Base-by-base conservation (phyloP, 2,797 vertebrate species). In the Hephaestus fuliginosus region DNA sequence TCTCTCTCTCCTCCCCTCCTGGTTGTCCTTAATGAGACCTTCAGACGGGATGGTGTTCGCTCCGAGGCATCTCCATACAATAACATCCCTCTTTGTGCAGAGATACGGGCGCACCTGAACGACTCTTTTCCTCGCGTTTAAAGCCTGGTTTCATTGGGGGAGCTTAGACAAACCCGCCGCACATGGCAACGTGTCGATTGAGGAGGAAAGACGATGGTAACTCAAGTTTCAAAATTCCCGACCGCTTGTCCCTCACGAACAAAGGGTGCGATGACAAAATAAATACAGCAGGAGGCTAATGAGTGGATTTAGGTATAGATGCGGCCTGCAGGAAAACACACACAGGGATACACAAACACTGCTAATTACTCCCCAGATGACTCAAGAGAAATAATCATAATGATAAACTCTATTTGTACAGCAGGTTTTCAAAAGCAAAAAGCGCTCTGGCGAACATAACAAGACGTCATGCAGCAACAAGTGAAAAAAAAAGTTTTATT, bases 191-290 rank as follows among this genome's bases (percentile, higher is more conserved):
- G 74, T 91, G 91, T 81, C 67, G 81, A 90, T 84, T 55, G 88
- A 90, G 85, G 78, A 86, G 81, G 74, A 89, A 89, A 72, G 65
- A 78, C 43, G 55, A 65, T 2, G 33, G 44, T 5, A 46, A 70
- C 76, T 91, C 76, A 1, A 9, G 82, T 93, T 93, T 93, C 92
- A 87, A n/a, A 33, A 80, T 90, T 87, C 76, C 79, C 68, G 66
- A 83, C 78, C 83, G 84, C 83, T 87, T 84, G 87, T 90, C 88
- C 88, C 85, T 67, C 30, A 3, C 68, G 88, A 88, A 87, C 89
- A 88, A 89, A 89, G 88, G 68, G 61, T 77, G 81, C 44, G 81
- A 93, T 93, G 89, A 91, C 91, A 93, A 91, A 92, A 93, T 85
- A 88, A 89, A 80, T 87, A 77, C 82, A 88, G 80, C 89, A 66